Evolutionary conservation across 2,888 invertebrate species (phyloP), one percentile per base, ranked within the genome.

Genomic region (Andrena haemorrhoa): DNA sequence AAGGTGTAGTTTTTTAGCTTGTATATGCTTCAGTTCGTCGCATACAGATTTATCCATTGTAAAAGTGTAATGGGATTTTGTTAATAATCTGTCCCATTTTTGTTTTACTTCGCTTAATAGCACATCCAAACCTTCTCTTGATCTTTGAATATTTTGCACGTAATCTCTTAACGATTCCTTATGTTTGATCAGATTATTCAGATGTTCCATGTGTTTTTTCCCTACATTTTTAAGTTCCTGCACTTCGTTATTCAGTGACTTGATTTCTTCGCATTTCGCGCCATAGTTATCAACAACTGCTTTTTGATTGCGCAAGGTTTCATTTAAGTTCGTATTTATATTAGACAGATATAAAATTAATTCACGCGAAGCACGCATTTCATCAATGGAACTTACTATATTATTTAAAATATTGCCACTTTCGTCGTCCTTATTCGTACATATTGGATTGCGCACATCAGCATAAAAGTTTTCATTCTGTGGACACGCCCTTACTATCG

Each of bases 1-100:
- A 10, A 92, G 79, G 31, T 88, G 86, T 26, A 83, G 75, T 60
- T 90, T 88, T 31, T 86, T 89, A 1, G 75, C 72, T 64, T 89
- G 89, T 49, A 93, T 79, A 23, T 92, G 83, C 58, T 93, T 89
- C 8, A 90, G 60, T 60, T 92, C 90, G 5, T 90, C 89, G 31
- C 88, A 89, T 12, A 82, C 68, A 4, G 85, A 87, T 65, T 64
- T 79, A 20, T 83, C 82, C 0, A 64, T 72, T 2, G 31, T 23
- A 6, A 89, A 75, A 26, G 83, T 65, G 12, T 47, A 41, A n/a
- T 81, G 63, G 10, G 84, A 86, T 51, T 85, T 84, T 1, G 31
- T 61, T 51, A 80, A 29, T 26, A 85, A 64, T 20, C 51, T 58
- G 23, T 71, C 71, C 91, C 90, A 91, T 26, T 73, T 82, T 60